Base-by-base conservation (phyloP, 2,888 invertebrate genomes). In the Carcina quercana region DNA sequence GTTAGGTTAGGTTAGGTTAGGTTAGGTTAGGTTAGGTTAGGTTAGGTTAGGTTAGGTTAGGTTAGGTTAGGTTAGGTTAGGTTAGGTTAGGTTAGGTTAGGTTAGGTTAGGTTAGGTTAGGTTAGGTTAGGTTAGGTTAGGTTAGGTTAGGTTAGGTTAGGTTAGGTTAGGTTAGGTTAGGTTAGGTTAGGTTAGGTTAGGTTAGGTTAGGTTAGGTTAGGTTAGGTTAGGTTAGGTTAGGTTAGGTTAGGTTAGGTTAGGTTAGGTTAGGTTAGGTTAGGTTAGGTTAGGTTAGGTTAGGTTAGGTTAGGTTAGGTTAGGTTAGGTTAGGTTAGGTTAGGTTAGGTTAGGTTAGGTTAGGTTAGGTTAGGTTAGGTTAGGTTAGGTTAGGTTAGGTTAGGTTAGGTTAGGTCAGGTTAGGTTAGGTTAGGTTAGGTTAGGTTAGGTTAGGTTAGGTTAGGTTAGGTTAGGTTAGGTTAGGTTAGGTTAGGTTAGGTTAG, bases 361-460 rank as follows among this genome's bases (percentile, higher is more conserved):
- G 30, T 33, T 33, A 30, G 30, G 33, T 34, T 21, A 30, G 29
- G 30, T 33, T 30, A 30, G 37, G 33, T 35, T 39, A 35, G 38
- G 38, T 35, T 35, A 33, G 38, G 34, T 34, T 38, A 35, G 35
- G 38, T 38, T 32, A 35, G 35, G 35, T 38, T 38, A 35, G 35
- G 28, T 34, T 29, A 28, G 29, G 32, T 29, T 28, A 32, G 29
- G 29, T 28, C 27, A 31, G 28, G 34, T 30, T 32, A 32, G 32
- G 32, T 36, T 37, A 37, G 36, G 36, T 37, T 37, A 36, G 36
- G 40, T 40, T 37, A 37, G 37, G 38, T 34, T 40, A 40, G 38
- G 41, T 38, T 38, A 42, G 41, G 41, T 42, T 42, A 38, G 40
- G 40, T 40, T 41, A 41, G 41, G 40, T 41, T 40, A 40, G 40